Evolutionary conservation across 2,888 invertebrate species (phyloP), one percentile per base, ranked within the genome.

Genomic region (Pseudococcus jackbeardsleyi): DNA sequence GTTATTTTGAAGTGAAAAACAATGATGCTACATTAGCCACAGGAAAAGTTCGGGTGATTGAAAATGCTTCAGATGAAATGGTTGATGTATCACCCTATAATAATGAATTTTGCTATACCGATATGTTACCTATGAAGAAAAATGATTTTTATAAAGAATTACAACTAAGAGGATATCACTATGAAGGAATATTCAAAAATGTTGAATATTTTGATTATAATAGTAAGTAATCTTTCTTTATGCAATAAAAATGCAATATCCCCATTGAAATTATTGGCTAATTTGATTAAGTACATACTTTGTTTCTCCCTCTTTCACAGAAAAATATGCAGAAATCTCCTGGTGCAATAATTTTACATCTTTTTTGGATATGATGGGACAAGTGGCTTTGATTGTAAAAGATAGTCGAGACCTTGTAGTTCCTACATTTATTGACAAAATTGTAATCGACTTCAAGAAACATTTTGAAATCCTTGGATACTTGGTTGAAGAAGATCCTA

Each of bases 21-120:
- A 94, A 94, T 3, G 94, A 94, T 5, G 93, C 94, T 0, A 93
- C 95, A 0, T 93, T 96, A 42, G 95, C 95, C 0, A 95, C 95
- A 0, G 96, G 96, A 48, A 93, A 92, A 22, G 94, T 96, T 86
- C 93, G 93, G 85, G 92, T 93, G 2, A 93, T 94, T 89, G 93
- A 93, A 90, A 93, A 90, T 84, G 88, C 93, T 0, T 93, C 93
- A 0, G 92, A 93, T 89, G 93, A 93, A 89, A 93, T 93, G 91
- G 91, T 93, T 1, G 92, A 92, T 0, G 91, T 93, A 0, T 92
- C 92, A 3, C 91, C 91, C 19, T 90, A 92, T 8, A 91, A 92
- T 90, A 89, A 89, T 91, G 91, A 64, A 91, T 92, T 89, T 17
- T 92, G 92, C 88, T 91, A 92, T 64, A 92, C 93, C 54, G 2